These are phyloP conservation scores for Shinisaurus crocodilurus DNA, from an alignment of 2,113 vertebrate species.

Conservation along the genomic window DNA sequence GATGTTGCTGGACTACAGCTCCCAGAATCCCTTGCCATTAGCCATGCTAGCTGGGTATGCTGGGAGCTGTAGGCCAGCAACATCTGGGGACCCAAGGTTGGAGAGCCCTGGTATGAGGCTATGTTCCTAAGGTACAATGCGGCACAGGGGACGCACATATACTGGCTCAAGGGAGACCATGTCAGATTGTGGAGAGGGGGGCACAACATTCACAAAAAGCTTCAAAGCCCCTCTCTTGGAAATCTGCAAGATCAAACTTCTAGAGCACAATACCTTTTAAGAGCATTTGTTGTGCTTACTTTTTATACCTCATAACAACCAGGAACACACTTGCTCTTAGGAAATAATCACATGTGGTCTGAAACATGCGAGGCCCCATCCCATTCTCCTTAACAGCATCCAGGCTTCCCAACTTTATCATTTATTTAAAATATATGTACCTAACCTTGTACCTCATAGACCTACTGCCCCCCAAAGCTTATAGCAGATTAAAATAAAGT, in stretches of 20 bases:
- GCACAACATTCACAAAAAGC: background rate
- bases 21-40: too few species aligned
- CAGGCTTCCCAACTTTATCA: background rate
- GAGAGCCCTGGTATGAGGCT: too few species aligned
- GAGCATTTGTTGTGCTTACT: background rate
- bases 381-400: background rate
- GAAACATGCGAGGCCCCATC: background rate
- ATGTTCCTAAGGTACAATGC: background rate
- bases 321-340: background rate
- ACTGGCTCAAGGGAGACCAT: background rate
- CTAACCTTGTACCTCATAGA: background rate
- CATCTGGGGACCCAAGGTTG: too few species aligned
- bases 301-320: background rate
- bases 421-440: background rate
- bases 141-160: background rate
- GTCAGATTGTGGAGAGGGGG: background rate
- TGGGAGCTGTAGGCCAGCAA: too few species aligned
- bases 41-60: too few species aligned
- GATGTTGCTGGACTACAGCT: too few species aligned
- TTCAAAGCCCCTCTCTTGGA: background rate
- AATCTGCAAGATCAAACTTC: background rate
- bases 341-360: background rate
- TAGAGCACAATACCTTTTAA: background rate
- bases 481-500: background rate
- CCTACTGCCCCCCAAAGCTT: background rate